Percentiles rank a stretch among this genome's conserved stretches.
These are phyloP conservation scores for Drosophila parthenogenetica DNA, from an alignment of 2,888 invertebrate species.

Conservation along the genomic window DNA sequence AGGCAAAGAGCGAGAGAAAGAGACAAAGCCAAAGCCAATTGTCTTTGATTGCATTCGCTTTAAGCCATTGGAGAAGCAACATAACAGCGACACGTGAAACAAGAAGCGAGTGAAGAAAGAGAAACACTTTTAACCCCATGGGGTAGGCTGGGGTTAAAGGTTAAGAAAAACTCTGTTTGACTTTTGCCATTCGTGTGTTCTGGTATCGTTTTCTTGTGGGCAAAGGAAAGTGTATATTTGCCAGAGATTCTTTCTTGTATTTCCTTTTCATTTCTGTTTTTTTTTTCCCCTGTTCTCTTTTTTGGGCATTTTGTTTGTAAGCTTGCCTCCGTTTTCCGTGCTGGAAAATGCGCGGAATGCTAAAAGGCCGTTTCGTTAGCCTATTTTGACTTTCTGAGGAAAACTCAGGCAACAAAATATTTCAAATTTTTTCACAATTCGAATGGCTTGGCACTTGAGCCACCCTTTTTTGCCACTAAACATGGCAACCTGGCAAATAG, in stretches of 20 bases:
- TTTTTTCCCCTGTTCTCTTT: neutral
- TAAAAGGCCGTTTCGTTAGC: conserved; percentile 63
- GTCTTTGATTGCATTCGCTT: conserved; percentile 22
- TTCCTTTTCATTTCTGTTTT: conserved; percentile 9
- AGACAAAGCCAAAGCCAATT: neutral
- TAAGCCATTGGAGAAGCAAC: conserved; percentile 28
- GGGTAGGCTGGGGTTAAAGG: conserved; percentile 42
- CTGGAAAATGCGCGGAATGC: conserved; percentile 71
- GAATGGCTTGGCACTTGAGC: conserved; percentile 6
- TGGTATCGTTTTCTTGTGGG: conserved; percentile 27
- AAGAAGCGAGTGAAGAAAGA: neutral
- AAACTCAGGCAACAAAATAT: conserved; percentile 52
- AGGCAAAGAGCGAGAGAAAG: neutral
- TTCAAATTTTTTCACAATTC: conserved; percentile 53
- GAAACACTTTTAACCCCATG: neutral
- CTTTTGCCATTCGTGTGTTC: conserved; percentile 14
- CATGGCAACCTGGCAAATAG: conserved; percentile 22
- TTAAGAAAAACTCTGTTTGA: conserved; percentile 58
- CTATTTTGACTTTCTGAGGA: conserved; percentile 1
- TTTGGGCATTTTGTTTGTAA: conserved; percentile 31
- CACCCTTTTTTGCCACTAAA: conserved; percentile 2
- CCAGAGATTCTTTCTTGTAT: conserved; percentile 6
- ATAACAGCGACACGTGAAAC: conserved; percentile 7
- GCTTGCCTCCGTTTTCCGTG: conserved; percentile 38
- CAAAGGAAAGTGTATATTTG: conserved; percentile 8